Base-by-base conservation (phyloP, 1,140 invertebrate species). In the Harpegnathos saltator region DNA sequence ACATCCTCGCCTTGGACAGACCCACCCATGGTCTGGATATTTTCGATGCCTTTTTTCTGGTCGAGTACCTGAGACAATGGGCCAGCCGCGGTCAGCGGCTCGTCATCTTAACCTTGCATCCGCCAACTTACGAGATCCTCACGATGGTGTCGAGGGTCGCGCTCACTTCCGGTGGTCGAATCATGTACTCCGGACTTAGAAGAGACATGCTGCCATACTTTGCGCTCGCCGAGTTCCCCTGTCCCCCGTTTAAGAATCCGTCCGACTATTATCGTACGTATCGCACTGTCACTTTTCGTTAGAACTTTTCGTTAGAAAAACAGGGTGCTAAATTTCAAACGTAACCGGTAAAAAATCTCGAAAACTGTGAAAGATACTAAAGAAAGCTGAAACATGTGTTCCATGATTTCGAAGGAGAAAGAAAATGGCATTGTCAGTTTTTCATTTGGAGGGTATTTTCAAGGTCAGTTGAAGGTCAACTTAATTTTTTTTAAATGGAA, bases 241-340 rank as follows among this genome's bases (percentile, higher is more conserved):
- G 98, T 94, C 98, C 98, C 15, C 97, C 98, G 0, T 99, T 98
- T 91, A 99, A 99, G 93, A 99, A 99, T 93, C 98, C 98, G 62
- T 98, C 98, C 0, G 98, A 99, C 95, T 99, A 99, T 92, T 99
- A 99, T 92, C 95, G 98, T 98, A 94, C 96, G 97, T 96, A n/a
- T n/a, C n/a, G n/a, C n/a, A n/a, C n/a, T n/a, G n/a, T n/a, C n/a
- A n/a, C n/a, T n/a, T n/a, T n/a, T n/a, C n/a, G n/a, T n/a, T n/a
- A n/a, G n/a, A n/a, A n/a, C n/a, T n/a, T n/a, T n/a, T n/a, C n/a
- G n/a, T n/a, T n/a, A n/a, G n/a, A n/a, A n/a, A n/a, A n/a, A n/a
- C n/a, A n/a, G n/a, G n/a, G n/a, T n/a, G n/a, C n/a, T n/a, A n/a
- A n/a, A n/a, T n/a, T n/a, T n/a, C n/a, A n/a, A n/a, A n/a, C n/a